A percentile compares a stretch with the other conserved stretches of the same genome.
These are phyloP conservation scores for Drosophila sordidula DNA, from an alignment of 2,888 invertebrate species.

Conservation along the genomic window DNA sequence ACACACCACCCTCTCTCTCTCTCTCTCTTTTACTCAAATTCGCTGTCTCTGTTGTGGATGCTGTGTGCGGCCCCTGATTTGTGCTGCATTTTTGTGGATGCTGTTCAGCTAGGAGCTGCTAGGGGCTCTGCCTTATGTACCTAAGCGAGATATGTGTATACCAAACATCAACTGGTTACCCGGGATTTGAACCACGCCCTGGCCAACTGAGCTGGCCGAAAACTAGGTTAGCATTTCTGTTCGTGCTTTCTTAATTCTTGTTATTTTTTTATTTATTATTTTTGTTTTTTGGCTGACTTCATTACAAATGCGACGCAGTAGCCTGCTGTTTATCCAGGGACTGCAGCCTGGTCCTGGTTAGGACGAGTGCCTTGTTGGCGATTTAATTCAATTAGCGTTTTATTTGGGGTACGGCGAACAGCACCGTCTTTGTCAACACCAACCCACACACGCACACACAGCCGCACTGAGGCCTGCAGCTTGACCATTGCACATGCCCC, in stretches of 20 bases:
- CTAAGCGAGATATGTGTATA: conserved; percentile 19
- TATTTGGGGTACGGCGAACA: too few relatives aligned
- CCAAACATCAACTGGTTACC: conserved; percentile 60
- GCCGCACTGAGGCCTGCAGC: conserved; percentile 4
- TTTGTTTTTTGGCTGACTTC: conserved; percentile 25
- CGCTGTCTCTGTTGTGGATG: conserved; percentile 46
- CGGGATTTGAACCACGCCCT: conserved; percentile 80
- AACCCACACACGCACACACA: neutral
- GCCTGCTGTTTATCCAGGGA: conserved; percentile 9
- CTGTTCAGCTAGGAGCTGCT: conserved; percentile 42
- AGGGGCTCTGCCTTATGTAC: conserved; percentile 21
- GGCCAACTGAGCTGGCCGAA: conserved; percentile 67
- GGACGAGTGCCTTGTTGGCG: conserved; percentile 8
- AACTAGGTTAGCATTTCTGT: conserved; percentile 67
- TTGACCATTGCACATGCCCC: conserved; percentile 24
- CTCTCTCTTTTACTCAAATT: neutral
- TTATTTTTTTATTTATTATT: neutral
- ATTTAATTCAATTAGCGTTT: conserved; percentile 60
- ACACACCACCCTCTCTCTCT: neutral
- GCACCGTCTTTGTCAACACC: conserved; percentile 3
- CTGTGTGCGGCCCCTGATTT: conserved; percentile 63
- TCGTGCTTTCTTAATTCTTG: conserved; percentile 9
- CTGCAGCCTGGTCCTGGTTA: conserved; percentile 1
- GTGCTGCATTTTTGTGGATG: conserved; percentile 71
- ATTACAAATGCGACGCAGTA: conserved; percentile 10